phyloP scores from a whole-genome alignment of 2,113 vertebrate species.

The Reinhardtius hippoglossoides region DNA sequence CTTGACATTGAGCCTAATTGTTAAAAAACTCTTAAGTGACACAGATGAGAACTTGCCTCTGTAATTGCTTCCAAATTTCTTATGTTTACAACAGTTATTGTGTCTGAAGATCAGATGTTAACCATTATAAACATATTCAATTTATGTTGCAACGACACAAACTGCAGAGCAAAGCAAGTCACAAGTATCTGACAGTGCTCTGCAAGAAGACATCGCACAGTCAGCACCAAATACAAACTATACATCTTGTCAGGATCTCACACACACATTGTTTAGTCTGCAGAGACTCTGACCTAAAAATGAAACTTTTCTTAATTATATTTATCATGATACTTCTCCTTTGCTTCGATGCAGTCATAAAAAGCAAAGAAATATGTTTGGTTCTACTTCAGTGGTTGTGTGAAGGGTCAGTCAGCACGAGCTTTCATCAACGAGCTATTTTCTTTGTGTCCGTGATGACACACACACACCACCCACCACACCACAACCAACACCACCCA shows the following conservation, averaged over 20 bases:
- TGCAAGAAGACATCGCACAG: background rate
- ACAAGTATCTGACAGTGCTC: too few species aligned
- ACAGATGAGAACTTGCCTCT: too few species aligned
- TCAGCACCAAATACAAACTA: background rate
- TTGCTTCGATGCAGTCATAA: background rate
- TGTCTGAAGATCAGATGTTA: constrained; percentile 16
- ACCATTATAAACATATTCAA: background rate
- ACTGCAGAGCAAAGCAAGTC: constrained; percentile 7
- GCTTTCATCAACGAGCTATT: constrained; percentile 3
- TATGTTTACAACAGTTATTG: constrained; percentile 40
- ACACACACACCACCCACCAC: too few species aligned
- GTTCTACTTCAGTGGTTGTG: background rate
- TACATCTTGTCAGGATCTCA: background rate
- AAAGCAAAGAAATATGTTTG: constrained; percentile 8
- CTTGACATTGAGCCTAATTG: too few species aligned
- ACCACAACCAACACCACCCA: too few species aligned
- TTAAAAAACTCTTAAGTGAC: too few species aligned
- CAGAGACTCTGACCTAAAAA: constrained; percentile 7
- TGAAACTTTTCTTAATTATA: background rate
- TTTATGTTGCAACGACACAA: constrained; percentile 5
- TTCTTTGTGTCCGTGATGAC: constrained; percentile 21
- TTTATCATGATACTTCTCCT: background rate
- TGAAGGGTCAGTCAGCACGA: constrained; percentile 20
- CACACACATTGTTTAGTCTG: background rate
- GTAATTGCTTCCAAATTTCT: constrained; percentile 39